Conservation (phyloP, 1,140 invertebrate species). For the Papilio xuthus region DNA sequence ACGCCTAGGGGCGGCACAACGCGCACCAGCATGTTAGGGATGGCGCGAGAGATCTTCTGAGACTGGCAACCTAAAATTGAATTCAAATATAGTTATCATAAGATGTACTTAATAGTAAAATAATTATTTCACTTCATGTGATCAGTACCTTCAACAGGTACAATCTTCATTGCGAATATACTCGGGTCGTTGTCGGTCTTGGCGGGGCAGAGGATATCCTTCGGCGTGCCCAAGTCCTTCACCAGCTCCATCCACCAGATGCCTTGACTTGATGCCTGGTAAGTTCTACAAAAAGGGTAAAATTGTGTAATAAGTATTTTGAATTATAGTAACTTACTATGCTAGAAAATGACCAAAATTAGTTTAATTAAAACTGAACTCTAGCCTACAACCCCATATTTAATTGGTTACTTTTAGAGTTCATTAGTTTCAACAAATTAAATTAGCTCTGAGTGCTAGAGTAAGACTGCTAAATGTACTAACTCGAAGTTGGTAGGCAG, state of each 20-base stretch:
- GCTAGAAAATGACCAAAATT: too few relatives aligned
- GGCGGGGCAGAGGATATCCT: slow-evolving; percentile 84
- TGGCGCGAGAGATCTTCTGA: slow-evolving; percentile 76
- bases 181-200: slow-evolving; percentile 82
- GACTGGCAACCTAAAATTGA: slow-evolving; percentile 60
- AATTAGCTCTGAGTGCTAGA: too few relatives aligned
- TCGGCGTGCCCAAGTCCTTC: slow-evolving; percentile 83
- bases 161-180: slow-evolving; percentile 85
- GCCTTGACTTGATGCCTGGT: slow-evolving; percentile 86
- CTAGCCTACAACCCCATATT: too few relatives aligned
- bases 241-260: slow-evolving; percentile 92
- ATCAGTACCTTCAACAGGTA: slow-evolving; percentile 71
- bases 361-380: too few relatives aligned
- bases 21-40: slow-evolving; percentile 89
- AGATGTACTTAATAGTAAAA: slow-evolving; percentile 2
- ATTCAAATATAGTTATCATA: background rate
- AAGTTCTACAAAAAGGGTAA: slow-evolving; percentile 79
- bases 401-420: too few relatives aligned
- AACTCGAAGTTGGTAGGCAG: slow-evolving; percentile 85
- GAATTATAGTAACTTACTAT: too few relatives aligned
- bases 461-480: slow-evolving; percentile 43
- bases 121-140: background rate
- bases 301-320: slow-evolving; percentile 29
- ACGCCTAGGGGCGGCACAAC: slow-evolving; percentile 88
- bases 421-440: too few relatives aligned